Evolutionary conservation across 2,888 invertebrate species (phyloP).

Genomic region (Rapana venosa): DNA sequence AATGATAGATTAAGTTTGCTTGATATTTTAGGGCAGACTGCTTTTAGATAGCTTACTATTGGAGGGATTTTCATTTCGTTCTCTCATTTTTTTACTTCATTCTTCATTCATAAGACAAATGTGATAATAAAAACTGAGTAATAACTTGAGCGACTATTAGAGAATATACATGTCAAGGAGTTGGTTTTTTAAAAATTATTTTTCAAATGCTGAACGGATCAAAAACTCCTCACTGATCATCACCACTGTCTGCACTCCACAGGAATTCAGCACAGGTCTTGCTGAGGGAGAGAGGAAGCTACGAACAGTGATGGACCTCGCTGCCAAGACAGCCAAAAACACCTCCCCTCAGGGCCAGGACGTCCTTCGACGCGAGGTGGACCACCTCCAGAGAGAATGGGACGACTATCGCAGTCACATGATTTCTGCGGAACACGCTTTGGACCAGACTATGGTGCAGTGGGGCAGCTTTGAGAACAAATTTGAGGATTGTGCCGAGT

Average conservation of each 20-base stretch:
- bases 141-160: background rate
- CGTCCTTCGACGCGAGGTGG: slow-evolving; percentile 90
- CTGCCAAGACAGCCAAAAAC: slow-evolving; percentile 82
- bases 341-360: slow-evolving; percentile 93
- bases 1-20: too few relatives aligned
- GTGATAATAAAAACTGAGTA: too few relatives aligned
- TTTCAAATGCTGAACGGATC: background rate
- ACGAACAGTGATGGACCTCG: slow-evolving; percentile 59
- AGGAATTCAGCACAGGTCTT: slow-evolving; percentile 66
- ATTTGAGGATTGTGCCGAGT: slow-evolving; percentile 87
- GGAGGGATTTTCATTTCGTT: background rate
- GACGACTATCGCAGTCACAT: slow-evolving; percentile 77
- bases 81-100: background rate
- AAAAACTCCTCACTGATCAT: background rate
- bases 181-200: background rate
- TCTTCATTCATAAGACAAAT: background rate
- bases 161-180: background rate
- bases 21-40: too few relatives aligned
- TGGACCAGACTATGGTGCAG: slow-evolving; percentile 91
- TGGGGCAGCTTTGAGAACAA: slow-evolving; percentile 90
- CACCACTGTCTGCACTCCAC: slow-evolving; percentile 12
- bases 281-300: slow-evolving; percentile 69
- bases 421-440: slow-evolving; percentile 81
- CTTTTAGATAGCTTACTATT: too few relatives aligned
- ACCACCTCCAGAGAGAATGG: slow-evolving; percentile 94